phyloP scores from a whole-genome alignment of 1,140 invertebrate species.

The Lordiphosa clarofinis region DNA sequence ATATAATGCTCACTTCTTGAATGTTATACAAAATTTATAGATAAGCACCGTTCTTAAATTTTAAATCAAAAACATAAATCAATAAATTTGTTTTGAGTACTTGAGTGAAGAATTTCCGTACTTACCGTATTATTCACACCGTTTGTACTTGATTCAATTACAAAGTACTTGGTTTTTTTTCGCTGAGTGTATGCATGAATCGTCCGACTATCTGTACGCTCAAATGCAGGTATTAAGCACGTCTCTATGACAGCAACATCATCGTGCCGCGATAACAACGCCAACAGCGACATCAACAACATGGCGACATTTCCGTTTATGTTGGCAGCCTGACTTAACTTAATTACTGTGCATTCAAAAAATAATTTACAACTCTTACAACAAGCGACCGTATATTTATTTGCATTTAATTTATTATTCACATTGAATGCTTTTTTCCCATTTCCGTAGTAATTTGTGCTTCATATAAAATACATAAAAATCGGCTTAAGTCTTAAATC shows the following conservation, averaged over 20 bases:
- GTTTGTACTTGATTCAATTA: too few relatives aligned
- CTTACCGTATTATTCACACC: too few relatives aligned
- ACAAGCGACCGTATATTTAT: constrained; percentile 7
- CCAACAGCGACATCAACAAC: constrained; percentile 29
- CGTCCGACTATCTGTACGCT: too few relatives aligned
- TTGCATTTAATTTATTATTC: constrained; percentile 54
- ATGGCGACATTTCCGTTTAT: constrained; percentile 44
- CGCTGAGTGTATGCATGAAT: too few relatives aligned
- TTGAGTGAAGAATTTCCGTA: too few relatives aligned
- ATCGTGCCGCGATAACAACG: not conserved
- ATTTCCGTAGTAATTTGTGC: constrained; percentile 41
- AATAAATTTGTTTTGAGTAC: too few relatives aligned
- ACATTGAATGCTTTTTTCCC: constrained; percentile 43
- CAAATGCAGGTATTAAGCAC: not conserved
- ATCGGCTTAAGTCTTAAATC: constrained; percentile 53
- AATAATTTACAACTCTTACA: constrained; percentile 38
- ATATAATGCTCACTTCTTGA: too few relatives aligned
- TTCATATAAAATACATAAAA: constrained; percentile 48
- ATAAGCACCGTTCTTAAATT: too few relatives aligned
- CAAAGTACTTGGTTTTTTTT: too few relatives aligned
- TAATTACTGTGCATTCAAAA: constrained; percentile 41
- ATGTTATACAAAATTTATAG: too few relatives aligned
- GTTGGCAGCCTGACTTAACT: constrained; percentile 44
- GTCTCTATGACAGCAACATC: not conserved
- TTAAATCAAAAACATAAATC: too few relatives aligned